Conservation (phyloP, 2,113 vertebrate species). For the Zapus hudsonius region DNA sequence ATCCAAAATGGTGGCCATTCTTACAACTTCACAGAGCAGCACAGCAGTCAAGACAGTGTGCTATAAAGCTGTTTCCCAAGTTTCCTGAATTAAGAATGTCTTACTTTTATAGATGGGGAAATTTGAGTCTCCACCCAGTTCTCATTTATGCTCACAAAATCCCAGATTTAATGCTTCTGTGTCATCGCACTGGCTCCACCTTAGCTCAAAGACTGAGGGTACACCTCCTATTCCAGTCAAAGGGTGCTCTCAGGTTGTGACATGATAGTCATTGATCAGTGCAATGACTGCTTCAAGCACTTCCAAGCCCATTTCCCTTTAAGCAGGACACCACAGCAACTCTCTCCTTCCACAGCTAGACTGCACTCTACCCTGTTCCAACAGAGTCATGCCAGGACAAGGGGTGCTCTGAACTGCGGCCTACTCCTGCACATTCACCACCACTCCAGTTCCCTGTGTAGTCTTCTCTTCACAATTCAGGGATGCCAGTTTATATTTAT, state of each 20-base stretch:
- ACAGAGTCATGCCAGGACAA: background rate
- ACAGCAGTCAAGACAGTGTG: background rate
- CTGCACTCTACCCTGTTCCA: background rate
- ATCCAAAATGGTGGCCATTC: background rate
- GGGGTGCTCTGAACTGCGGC: no score
- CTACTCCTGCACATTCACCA: background rate
- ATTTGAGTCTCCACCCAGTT: background rate
- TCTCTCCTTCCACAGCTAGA: background rate
- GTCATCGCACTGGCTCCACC: background rate
- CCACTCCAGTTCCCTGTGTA: background rate
- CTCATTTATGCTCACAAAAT: constrained; percentile 6
- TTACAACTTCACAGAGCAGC: background rate
- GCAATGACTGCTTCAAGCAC: background rate
- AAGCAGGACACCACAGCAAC: background rate
- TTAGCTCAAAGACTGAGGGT: background rate
- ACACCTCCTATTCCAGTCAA: background rate
- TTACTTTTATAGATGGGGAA: background rate
- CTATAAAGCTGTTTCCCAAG: background rate
- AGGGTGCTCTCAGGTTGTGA: background rate
- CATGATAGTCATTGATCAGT: background rate
- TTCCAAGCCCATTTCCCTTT: background rate
- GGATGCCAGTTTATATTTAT: background rate
- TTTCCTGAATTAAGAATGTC: background rate
- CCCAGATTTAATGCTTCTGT: background rate
- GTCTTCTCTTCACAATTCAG: background rate